Evolutionary conservation across 1,140 invertebrate species (phyloP).

Genomic region (Elymnias hypermnestra): DNA sequence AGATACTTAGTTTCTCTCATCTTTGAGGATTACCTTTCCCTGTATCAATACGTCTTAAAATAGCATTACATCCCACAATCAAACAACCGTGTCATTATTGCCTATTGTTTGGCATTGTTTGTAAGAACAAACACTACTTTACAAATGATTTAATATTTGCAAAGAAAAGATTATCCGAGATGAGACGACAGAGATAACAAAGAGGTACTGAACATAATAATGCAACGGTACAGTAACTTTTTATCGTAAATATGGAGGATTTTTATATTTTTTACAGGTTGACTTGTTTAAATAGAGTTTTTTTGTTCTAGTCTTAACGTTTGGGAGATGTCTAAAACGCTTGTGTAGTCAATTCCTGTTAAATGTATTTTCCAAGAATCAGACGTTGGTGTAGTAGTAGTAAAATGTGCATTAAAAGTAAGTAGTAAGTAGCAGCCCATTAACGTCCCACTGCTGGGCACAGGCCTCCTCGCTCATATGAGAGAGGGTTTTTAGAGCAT

Average conservation of each 20-base stretch:
- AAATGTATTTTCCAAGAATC: too few relatives aligned
- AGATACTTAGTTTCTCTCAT: background rate
- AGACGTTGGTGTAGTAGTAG: too few relatives aligned
- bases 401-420: too few relatives aligned
- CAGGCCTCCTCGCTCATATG: too few relatives aligned
- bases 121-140: constrained; percentile 15
- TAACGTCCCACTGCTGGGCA: too few relatives aligned
- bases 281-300: constrained; percentile 1
- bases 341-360: too few relatives aligned
- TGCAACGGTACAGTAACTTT: constrained; percentile 11
- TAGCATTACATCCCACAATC: constrained; percentile 25
- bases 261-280: constrained; percentile 18
- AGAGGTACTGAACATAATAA: constrained; percentile 23
- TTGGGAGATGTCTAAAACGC: background rate
- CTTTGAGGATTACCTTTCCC: background rate
- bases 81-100: constrained; percentile 32
- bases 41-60: constrained; percentile 25
- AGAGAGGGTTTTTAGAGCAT: too few relatives aligned
- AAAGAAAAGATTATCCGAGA: constrained; percentile 41
- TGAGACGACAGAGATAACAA: constrained; percentile 27
- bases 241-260: constrained; percentile 10
- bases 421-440: too few relatives aligned
- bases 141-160: constrained; percentile 26
- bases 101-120: constrained; percentile 43
- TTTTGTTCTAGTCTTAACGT: background rate